Base-by-base conservation (phyloP, 2,888 invertebrate species). In the Synanthedon vespiformis region DNA sequence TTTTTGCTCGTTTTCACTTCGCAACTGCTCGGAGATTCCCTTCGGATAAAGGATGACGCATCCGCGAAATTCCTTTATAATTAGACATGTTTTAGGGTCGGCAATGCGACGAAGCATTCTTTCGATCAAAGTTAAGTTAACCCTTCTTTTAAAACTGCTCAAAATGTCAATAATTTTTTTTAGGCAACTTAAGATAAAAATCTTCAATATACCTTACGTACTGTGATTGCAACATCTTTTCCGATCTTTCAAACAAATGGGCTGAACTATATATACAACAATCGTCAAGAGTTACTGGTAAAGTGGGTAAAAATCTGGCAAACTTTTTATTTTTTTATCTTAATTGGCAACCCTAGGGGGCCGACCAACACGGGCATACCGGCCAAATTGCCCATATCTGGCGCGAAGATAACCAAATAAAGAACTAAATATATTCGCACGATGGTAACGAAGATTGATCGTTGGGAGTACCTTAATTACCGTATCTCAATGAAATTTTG, bases 21-120 rank as follows among this genome's bases (percentile, higher is more conserved):
- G 54, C 58, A 55, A 62, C 53, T 58, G 56, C 51, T 55, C 55
- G 61, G 44, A 56, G 62, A 63, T 64, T 58, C 63, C 59, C 59
- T 52, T 54, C 58, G 61, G 66, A 68, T 68, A 65, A 67, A 70
- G 62, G 64, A 69, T 72, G 72, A 70, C 64, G 67, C 70, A 70
- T 65, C 55, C 62, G 64, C 64, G 57, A 65, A 14, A 74, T 72
- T 68, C 70, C 67, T 70, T 68, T 70, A 68, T 72, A 73, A 74
- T 74, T 71, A 72, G 71, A 66, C 61, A 59, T 63, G 63, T 62
- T 34, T 60, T 57, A 52, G 52, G 50, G 13, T n/a, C n/a, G 44
- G 40, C 44, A 16, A 34, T 34, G 34, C 34, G 34, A 34, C 34
- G 34, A 34, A 34, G 27, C 27, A 8, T 34, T 34, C 27, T 8